Base-by-base conservation (phyloP, 2,888 invertebrate genomes). In the Dryococelus australis region DNA sequence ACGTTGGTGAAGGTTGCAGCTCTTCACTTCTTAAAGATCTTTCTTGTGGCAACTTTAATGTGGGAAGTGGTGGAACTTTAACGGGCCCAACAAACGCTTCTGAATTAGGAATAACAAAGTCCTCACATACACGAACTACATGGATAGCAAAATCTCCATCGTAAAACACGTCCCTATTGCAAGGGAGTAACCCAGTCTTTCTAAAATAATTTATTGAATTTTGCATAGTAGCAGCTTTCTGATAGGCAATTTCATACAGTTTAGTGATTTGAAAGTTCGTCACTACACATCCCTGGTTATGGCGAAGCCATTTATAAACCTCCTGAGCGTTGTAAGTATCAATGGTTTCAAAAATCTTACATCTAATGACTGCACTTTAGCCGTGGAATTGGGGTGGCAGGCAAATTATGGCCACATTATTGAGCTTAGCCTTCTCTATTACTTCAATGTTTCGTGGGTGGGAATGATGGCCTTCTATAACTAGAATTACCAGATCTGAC, bases 141-240 rank as follows among this genome's bases (percentile, higher is more conserved):
- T 79, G 8, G 24, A 79, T 79, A 27, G 79, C 79, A 26, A 79
- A 10, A 79, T 79, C 8, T 47, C 9, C 47, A 47, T 47, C 47
- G 12, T 6, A 47, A 47, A 47, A 47, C 12, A 12, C 12, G 47
- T 47, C 47, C 47, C 47, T 47, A 12, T 47, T 47, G 47, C 47
- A 47, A 47, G 47, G 47, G 6, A 47, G 12, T 47, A 9, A 12
- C 9, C 47, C 47, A 79, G 27, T 24, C 27, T 79, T 79, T 79
- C 27, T 6, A 26, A 79, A 79, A 79, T 8, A 6, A 79, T 26
- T 79, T 8, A 27, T 26, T 27, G 27, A 79, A 27, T 79, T 79
- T 79, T 79, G 79, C 79, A 79, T 79, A 79, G 79, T 79, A 79
- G 79, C 79, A 79, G 79, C 79, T 79, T 79, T 79, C 79, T 79